phyloP scores from a whole-genome alignment of 2,797 vertebrate species.

The Lepilemur septentrionalis region DNA sequence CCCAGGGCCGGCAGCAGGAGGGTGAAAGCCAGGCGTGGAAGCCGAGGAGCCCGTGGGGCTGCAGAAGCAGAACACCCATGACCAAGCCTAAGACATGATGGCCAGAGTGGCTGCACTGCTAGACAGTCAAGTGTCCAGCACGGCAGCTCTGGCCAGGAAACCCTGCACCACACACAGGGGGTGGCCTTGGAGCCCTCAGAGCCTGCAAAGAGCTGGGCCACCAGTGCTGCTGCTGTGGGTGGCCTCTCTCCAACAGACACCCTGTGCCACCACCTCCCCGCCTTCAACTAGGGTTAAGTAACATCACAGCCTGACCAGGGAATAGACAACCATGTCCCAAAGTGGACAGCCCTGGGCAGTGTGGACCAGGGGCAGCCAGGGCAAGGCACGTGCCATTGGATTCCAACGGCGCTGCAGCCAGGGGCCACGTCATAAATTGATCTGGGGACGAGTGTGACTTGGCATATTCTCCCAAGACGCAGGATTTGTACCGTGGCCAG shows the following conservation, averaged over 20 bases:
- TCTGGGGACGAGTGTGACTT: accelerated
- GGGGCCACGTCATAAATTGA: accelerated
- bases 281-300: not conserved
- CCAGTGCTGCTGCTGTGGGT: not conserved
- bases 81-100: not conserved
- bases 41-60: not conserved
- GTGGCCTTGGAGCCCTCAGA: accelerated
- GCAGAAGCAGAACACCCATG: accelerated
- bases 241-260: accelerated
- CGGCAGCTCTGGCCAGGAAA: not conserved
- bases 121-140: accelerated
- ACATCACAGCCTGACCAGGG: not conserved
- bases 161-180: not conserved
- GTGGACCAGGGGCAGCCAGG: accelerated
- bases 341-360: no score
- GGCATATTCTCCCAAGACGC: not conserved
- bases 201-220: not conserved
- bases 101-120: not conserved
- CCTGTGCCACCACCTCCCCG: accelerated
- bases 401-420: not conserved
- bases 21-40: no score
- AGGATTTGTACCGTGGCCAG: no score
- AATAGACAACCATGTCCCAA: not conserved
- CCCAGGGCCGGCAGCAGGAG: not conserved
- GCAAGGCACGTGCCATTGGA: accelerated